phyloP scores from a whole-genome alignment of 2,888 invertebrate genomes.

The Cheilosia soror region DNA sequence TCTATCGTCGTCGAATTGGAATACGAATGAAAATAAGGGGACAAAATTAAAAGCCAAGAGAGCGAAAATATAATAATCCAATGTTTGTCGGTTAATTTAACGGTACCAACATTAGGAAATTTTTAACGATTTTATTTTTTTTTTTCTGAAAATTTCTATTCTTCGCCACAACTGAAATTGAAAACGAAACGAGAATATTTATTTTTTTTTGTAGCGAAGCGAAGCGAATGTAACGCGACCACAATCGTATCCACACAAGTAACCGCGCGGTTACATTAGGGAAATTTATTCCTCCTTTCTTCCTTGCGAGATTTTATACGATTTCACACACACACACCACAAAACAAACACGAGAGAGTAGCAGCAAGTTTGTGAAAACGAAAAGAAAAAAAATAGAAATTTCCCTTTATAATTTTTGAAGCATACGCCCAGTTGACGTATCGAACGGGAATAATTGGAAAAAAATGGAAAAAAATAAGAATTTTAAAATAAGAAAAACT shows the following conservation, averaged over 20 bases:
- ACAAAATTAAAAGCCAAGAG: constrained; percentile 38
- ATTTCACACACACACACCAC: constrained; percentile 47
- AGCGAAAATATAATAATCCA: constrained; percentile 38
- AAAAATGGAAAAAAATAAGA: constrained; percentile 4
- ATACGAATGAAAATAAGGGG: constrained; percentile 21
- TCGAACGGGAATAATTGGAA: constrained; percentile 23
- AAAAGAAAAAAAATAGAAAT: constrained; percentile 9
- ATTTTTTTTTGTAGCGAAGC: constrained; percentile 4
- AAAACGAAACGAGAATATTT: constrained; percentile 11
- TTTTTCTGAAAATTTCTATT: constrained; percentile 4
- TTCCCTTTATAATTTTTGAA: constrained; percentile 58
- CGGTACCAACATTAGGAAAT: constrained; percentile 22
- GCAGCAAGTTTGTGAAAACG: constrained; percentile 19
- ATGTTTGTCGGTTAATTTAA: constrained; percentile 39
- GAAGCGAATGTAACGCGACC: constrained; percentile 53
- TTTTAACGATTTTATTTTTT: constrained; percentile 17
- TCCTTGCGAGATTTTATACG: constrained; percentile 14
- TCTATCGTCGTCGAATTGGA: constrained; percentile 7
- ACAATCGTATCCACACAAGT: constrained; percentile 51
- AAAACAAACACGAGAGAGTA: constrained; percentile 30
- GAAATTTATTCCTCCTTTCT: constrained; percentile 36
- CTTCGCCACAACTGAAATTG: constrained; percentile 29
- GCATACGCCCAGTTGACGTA: constrained; percentile 74
- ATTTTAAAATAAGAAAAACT: neutral
- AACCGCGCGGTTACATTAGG: constrained; percentile 26